These are phyloP conservation scores for Pantherophis guttatus DNA, from an alignment of 2,113 vertebrate genomes.

Conservation along the genomic window DNA sequence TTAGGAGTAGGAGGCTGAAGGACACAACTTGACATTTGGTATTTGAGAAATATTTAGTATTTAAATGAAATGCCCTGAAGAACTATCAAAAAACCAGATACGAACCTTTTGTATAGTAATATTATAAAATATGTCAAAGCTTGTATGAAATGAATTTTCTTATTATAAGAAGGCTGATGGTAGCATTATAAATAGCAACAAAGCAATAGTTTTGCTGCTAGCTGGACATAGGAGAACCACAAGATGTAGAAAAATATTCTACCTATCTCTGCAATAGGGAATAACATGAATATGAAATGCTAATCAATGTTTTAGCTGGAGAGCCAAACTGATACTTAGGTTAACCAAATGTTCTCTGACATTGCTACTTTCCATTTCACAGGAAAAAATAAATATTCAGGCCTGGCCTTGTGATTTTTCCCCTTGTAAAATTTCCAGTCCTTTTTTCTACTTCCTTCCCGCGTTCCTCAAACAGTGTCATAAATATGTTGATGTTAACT, in stretches of 20 bases:
- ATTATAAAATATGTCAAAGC: slow-evolving; percentile 36
- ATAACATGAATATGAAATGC: slow-evolving; percentile 9
- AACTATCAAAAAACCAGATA: slow-evolving; percentile 28
- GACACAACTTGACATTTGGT: slow-evolving; percentile 29
- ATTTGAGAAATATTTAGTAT: not conserved
- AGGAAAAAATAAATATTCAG: slow-evolving; percentile 31
- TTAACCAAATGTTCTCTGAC: slow-evolving; percentile 35
- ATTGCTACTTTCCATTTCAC: not conserved
- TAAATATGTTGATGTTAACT: slow-evolving; percentile 56
- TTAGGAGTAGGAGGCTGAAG: slow-evolving; percentile 37
- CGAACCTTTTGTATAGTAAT: not conserved
- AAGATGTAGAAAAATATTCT: slow-evolving; percentile 35
- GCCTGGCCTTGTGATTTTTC: slow-evolving; percentile 35
- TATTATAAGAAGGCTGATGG: slow-evolving; percentile 12
- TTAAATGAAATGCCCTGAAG: slow-evolving; percentile 18
- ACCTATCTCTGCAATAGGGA: slow-evolving; percentile 48
- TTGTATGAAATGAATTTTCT: slow-evolving; percentile 18
- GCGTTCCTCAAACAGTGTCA: slow-evolving; percentile 59
- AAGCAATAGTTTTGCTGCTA: slow-evolving; percentile 29
- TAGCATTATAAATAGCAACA: slow-evolving; percentile 38
- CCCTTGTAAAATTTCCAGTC: slow-evolving; percentile 46
- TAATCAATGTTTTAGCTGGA: slow-evolving; percentile 24
- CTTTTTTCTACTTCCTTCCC: slow-evolving; percentile 63
- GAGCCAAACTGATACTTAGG: slow-evolving; percentile 13
- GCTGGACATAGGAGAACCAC: slow-evolving; percentile 37